Evolutionary conservation across 1,140 invertebrate species (phyloP), one percentile per base, ranked within the genome.

Genomic region (Brachionus plicatilis): DNA sequence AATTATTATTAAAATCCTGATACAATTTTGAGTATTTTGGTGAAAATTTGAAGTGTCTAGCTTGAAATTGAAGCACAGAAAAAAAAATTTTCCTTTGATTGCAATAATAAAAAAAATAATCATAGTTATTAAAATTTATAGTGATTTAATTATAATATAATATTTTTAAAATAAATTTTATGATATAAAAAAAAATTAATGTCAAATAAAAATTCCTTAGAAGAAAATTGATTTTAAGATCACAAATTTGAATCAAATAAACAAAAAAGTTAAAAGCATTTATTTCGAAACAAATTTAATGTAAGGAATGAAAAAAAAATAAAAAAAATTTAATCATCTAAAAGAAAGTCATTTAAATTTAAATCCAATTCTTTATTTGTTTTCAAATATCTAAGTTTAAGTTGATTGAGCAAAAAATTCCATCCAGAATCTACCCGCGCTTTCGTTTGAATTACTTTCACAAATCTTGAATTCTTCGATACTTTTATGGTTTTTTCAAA

Each of bases 331-430:
- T 43, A 72, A 7, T 76, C 72, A 29, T 76, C 72, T 9, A 76
- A 27, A 47, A 50, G 9, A 37, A 76, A 27, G 0, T 76, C 72
- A 47, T 76, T 29, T 76, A 76, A 27, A 50, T 37, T 27, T 47
- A 29, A 37, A 50, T 50, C 72, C 4, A 72, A 2, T 41, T 41
- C 33, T 72, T 72, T 37, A 50, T 45, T 76, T 50, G 27, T 9
- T 50, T 76, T 76, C 11, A 76, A 47, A 27, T 47, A 76, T 76
- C 45, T 50, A 3, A 76, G 17, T 76, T 76, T 76, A 3, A 76
- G 20, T 50, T 76, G 17, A 29, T 76, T 76, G 8, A 76, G 20
- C 14, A 76, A 50, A 76, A 76, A 76, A 50, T 76, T 76, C 72
- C 72, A 76, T 37, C 47, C 72, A 2, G 20, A 27, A 76, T 50